phyloP scores from a whole-genome alignment of 2,113 vertebrate genomes.

The Odobenus rosmarus region DNA sequence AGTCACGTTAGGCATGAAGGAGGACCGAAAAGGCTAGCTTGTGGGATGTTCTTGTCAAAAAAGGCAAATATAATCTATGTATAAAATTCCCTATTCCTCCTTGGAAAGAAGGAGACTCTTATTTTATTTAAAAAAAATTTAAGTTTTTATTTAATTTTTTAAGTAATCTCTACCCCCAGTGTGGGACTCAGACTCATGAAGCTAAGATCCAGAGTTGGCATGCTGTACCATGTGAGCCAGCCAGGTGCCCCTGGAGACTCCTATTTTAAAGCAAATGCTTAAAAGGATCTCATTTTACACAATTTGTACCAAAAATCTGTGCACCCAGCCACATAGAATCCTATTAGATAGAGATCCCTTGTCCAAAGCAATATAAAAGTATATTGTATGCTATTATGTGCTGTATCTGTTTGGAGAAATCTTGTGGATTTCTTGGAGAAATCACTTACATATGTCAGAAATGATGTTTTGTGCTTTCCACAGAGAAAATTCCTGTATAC shows the following conservation, averaged over 20 bases:
- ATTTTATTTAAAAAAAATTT: not conserved
- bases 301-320: constrained; percentile 33
- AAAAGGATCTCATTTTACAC: constrained; percentile 32
- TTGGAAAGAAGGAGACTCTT: not conserved
- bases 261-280: constrained; percentile 35
- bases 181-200: not conserved
- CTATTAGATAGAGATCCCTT: not conserved
- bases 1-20: not conserved
- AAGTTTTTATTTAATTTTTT: not conserved
- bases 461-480: constrained; percentile 30
- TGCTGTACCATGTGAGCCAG: not conserved
- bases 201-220: not conserved
- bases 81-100: not conserved
- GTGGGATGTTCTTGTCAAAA: not conserved
- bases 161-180: not conserved
- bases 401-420: constrained; percentile 38
- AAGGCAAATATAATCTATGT: not conserved
- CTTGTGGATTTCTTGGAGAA: too few relatives aligned
- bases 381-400: not conserved
- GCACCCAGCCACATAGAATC: not conserved
- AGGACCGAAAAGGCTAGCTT: not conserved
- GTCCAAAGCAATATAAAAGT: not conserved
- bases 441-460: constrained; percentile 42
- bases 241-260: not conserved
- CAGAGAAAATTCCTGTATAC: not conserved